Conservation (phyloP, 2,797 vertebrate species). For the Macrochelys suwanniensis region DNA sequence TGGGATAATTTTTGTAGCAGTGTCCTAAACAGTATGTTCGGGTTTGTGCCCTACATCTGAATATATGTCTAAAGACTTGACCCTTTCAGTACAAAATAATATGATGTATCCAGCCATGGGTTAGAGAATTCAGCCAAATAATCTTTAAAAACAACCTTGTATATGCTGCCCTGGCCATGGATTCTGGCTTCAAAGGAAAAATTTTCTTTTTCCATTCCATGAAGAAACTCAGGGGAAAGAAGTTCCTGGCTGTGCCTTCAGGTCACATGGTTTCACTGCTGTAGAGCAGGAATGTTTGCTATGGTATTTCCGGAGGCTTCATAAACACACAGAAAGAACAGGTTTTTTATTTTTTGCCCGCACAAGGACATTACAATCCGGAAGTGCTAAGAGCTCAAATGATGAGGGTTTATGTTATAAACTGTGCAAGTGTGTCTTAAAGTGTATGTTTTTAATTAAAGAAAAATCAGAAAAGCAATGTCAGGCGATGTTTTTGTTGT, state of each 20-base stretch:
- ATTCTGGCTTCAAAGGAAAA: not conserved
- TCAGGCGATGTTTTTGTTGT: not conserved
- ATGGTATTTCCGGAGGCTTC: constrained; percentile 89
- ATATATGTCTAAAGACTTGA: not conserved
- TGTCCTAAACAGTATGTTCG: not conserved
- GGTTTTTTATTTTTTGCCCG: not conserved
- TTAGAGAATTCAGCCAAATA: not conserved
- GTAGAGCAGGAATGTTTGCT: constrained; percentile 84
- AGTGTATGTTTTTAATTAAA: not conserved
- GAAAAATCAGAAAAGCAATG: not conserved
- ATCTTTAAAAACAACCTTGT: not conserved
- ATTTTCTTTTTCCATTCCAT: not conserved
- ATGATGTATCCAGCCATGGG: accelerated
- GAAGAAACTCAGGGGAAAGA: constrained; percentile 1
- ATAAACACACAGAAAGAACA: constrained; percentile 78
- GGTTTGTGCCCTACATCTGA: not conserved
- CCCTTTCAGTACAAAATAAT: not conserved
- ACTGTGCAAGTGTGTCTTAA: not conserved
- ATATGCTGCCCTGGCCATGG: not conserved
- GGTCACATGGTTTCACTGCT: constrained; percentile 81
- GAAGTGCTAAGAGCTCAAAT: not conserved
- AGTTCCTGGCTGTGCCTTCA: constrained; percentile 77
- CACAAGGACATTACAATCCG: not conserved
- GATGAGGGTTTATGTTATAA: not conserved
- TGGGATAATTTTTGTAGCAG: not conserved